phyloP scores from a whole-genome alignment of 2,888 invertebrate genomes.

The Cephus runcator region DNA sequence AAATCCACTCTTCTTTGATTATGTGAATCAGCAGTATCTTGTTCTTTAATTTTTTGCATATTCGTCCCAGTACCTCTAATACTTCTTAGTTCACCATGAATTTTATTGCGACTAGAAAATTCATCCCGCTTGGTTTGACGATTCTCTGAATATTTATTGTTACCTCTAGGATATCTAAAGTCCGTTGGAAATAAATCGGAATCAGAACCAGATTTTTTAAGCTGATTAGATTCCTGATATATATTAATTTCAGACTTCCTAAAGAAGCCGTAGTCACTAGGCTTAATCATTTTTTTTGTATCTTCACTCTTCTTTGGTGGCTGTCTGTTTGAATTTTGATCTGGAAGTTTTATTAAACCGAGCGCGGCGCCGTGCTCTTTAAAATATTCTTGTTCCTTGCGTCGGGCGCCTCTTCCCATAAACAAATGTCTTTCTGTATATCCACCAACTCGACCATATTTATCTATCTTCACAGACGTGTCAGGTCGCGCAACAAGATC shows the following conservation, averaged over 20 bases:
- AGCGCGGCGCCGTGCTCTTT: conserved; percentile 13
- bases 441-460: conserved; percentile 32
- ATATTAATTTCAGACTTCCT: background rate
- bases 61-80: background rate
- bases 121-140: background rate
- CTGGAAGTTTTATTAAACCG: background rate
- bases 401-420: conserved; percentile 37
- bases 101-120: background rate
- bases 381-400: conserved; percentile 38
- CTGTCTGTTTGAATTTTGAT: background rate
- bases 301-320: background rate
- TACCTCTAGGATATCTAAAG: background rate
- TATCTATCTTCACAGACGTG: conserved; percentile 21
- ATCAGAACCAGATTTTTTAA: background rate
- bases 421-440: conserved; percentile 30
- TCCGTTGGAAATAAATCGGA: background rate
- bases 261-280: background rate
- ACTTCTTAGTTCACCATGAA: background rate
- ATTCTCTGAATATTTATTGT: background rate
- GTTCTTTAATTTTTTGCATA: background rate
- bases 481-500: background rate
- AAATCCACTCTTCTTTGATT: background rate
- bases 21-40: background rate
- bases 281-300: background rate
- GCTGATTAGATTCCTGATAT: background rate